A percentile compares a stretch with the other conserved stretches of the same genome.
Conservation (phyloP, 1,140 invertebrate genomes). For the Cotesia glomerata region DNA sequence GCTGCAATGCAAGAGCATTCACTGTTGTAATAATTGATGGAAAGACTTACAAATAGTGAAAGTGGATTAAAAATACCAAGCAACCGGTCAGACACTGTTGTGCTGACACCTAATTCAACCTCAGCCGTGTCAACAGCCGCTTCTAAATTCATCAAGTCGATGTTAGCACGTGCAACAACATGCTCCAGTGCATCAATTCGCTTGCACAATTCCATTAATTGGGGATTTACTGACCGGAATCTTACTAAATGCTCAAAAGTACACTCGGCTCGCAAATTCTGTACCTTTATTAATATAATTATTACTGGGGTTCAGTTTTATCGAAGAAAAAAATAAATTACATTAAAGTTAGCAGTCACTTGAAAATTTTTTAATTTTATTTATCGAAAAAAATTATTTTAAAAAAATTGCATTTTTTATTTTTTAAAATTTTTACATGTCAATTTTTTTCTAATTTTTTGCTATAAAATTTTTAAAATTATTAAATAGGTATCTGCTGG, state of each 20-base stretch:
- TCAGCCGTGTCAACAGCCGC: constrained; percentile 47
- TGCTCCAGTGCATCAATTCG: constrained; percentile 47
- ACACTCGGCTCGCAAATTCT: constrained; percentile 41
- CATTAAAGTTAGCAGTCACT: background rate
- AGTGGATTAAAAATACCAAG: constrained; percentile 50
- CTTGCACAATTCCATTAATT: constrained; percentile 37
- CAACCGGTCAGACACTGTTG: constrained; percentile 45
- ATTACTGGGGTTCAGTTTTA: background rate
- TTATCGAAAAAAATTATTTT: background rate
- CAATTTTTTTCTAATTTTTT: no score
- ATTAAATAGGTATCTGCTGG: no score
- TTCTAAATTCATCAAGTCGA: constrained; percentile 43
- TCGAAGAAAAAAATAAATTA: constrained; percentile 7
- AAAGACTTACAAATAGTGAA: constrained; percentile 37
- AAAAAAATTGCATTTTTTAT: no score
- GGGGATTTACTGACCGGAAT: constrained; percentile 37
- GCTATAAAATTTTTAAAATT: no score
- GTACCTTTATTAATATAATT: constrained; percentile 37
- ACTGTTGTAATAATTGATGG: background rate
- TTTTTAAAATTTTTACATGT: no score
- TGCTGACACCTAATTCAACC: constrained; percentile 37
- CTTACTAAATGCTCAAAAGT: constrained; percentile 42
- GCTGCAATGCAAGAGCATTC: background rate
- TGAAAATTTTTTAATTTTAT: no score
- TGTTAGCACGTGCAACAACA: constrained; percentile 44